These are phyloP conservation scores for Noctua pronuba DNA, from an alignment of 2,888 invertebrate genomes.

Conservation along the genomic window DNA sequence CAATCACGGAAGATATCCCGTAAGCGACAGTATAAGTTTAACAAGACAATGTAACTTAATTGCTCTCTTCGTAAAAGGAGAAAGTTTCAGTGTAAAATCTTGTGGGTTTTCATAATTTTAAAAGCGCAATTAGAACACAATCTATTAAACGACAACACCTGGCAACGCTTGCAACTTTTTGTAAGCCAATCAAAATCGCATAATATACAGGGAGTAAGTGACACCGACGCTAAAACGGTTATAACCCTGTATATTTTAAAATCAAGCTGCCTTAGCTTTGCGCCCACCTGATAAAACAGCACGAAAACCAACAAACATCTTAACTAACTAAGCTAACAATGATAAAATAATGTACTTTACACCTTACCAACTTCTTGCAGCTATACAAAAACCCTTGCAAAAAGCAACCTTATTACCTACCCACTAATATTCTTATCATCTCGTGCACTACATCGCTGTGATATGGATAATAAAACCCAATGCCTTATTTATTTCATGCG, in stretches of 20 bases:
- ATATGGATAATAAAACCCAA: slow-evolving; percentile 76
- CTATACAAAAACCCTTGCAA: neutral
- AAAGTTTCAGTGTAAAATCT: neutral
- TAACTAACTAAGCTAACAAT: neutral
- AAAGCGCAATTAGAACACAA: neutral
- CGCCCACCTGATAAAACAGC: neutral
- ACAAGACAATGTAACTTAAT: neutral
- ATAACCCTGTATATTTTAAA: neutral
- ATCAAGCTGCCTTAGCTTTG: neutral
- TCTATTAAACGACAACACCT: neutral
- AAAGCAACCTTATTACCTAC: neutral
- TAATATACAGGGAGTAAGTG: neutral
- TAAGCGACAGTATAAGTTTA: too few relatives aligned
- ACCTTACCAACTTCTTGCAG: slow-evolving; percentile 1
- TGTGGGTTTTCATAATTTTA: neutral
- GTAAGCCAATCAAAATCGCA: neutral
- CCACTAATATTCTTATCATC: slow-evolving; percentile 33
- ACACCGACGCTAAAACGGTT: neutral
- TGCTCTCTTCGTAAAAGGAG: neutral
- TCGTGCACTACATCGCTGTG: slow-evolving; percentile 75
- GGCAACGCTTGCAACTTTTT: neutral
- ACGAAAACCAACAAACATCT: neutral
- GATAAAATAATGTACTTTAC: neutral
- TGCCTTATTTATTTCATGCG: slow-evolving; percentile 75
- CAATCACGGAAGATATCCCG: too few relatives aligned